phyloP scores from a whole-genome alignment of 1,140 invertebrate genomes.

The Gryllus bimaculatus region DNA sequence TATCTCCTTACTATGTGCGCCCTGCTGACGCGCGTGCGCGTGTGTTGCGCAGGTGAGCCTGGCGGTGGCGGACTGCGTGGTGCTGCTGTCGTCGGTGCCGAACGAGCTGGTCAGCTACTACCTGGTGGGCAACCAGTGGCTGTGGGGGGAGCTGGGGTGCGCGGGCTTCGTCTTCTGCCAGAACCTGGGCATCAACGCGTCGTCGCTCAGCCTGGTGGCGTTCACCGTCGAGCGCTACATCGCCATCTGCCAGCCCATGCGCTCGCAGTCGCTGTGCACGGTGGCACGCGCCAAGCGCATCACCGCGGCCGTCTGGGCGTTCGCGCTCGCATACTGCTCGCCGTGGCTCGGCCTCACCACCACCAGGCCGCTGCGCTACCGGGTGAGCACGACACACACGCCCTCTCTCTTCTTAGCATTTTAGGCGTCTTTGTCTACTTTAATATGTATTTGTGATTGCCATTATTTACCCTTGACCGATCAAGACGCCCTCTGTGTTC shows the following conservation, averaged over 20 bases:
- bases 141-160: constrained; percentile 35
- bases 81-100: constrained; percentile 47
- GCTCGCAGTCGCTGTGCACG: constrained; percentile 67
- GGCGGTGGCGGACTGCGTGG: constrained; percentile 48
- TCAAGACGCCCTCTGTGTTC: no score
- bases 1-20: no score
- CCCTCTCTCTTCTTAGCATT: no score
- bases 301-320: constrained; percentile 43
- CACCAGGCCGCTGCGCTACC: background rate
- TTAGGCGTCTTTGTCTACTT: no score
- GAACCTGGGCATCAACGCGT: constrained; percentile 59
- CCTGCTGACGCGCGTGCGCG: no score
- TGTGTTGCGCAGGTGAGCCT: constrained; percentile 38
- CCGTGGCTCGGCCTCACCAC: background rate
- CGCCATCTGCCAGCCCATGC: constrained; percentile 65
- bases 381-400: background rate
- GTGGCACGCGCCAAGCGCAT: constrained; percentile 59
- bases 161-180: constrained; percentile 52
- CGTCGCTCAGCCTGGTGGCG: constrained; percentile 60
- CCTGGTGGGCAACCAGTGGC: constrained; percentile 33
- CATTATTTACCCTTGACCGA: no score
- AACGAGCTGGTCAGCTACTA: constrained; percentile 51
- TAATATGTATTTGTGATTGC: no score
- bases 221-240: constrained; percentile 81
- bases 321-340: constrained; percentile 39